phyloP scores from a whole-genome alignment of 2,888 invertebrate genomes.

The Tenthredo livida region DNA sequence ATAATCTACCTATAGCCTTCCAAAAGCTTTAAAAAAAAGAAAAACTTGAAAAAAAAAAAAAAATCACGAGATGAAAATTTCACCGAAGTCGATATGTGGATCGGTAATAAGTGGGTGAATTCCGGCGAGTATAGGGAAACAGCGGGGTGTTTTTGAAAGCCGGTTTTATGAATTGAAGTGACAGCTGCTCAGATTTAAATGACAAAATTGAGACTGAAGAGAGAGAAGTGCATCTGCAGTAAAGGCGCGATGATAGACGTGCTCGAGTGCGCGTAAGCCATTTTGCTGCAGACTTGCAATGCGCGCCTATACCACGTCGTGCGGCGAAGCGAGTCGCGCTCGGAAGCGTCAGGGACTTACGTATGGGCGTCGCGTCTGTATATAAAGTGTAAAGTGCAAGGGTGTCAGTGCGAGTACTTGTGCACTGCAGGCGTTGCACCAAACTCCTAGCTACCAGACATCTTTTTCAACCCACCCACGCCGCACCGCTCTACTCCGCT shows the following conservation, averaged over 20 bases:
- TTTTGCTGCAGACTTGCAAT: conserved; percentile 19
- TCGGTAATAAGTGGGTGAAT: not conserved
- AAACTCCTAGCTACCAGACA: conserved; percentile 2
- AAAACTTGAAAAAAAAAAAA: too few relatives aligned
- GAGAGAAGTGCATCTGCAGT: not conserved
- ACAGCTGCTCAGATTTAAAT: not conserved
- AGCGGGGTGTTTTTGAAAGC: too few relatives aligned
- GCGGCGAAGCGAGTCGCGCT: conserved; percentile 12
- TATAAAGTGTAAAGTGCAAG: conserved; percentile 8
- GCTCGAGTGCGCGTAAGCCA: conserved; percentile 46
- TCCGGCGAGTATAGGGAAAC: not conserved
- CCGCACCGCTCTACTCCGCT: not conserved
- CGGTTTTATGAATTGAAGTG: not conserved
- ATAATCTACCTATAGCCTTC: not conserved
- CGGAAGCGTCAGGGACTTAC: not conserved
- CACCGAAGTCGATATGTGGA: not conserved
- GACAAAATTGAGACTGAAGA: conserved; percentile 5
- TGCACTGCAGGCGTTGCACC: conserved; percentile 10
- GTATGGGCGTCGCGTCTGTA: conserved; percentile 31
- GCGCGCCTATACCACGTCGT: not conserved
- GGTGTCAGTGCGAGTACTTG: conserved; percentile 32
- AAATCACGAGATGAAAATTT: too few relatives aligned
- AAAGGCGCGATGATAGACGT: conserved; percentile 19
- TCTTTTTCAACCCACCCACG: conserved; percentile 4
- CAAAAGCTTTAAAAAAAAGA: too few relatives aligned